Evolutionary conservation across 2,113 vertebrate genomes (phyloP), one percentile per base, ranked within the genome.

Genomic region (Pterocles burchelli): DNA sequence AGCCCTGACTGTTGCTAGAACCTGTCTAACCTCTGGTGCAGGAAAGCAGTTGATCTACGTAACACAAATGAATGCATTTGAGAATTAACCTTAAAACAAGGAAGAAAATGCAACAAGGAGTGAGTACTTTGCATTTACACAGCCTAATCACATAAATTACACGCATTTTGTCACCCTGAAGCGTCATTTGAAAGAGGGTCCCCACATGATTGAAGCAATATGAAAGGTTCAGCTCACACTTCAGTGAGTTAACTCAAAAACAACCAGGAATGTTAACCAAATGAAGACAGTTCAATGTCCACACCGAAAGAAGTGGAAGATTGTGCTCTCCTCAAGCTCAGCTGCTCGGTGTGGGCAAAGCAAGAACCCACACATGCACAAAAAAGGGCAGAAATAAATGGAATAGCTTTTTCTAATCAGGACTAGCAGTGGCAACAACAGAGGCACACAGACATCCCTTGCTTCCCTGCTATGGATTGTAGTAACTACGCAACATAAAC

Each of bases 381-480:
- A 20, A 41, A 62, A 74, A 11, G 1, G 6, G 33, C 59, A 63
- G 29, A 87, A 86, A 74, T 62, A 0, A 89, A 54, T 20, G 2
- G 18, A 91, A 33, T 4, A 89, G 48, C 31, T 57, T 67, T 89
- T 89, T 34, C 43, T 80, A 20, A 73, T 10, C 21, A 58, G 49
- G 43, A 48, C 36, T 45, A 91, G 45, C 31, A 63, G 20, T 26
- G 28, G 89, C 34, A 58, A 62, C 7, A 13, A 81, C 2, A 87
- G 55, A 22, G 28, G 31, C n/a, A 89, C 19, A 36, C 5, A 61
- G 29, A 61, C 34, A 54, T 59, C 5, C 24, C 33, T 31, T 2
- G 9, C 13, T 51, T 66, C 29, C 33, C 24, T 0, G 0, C 12
- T 38, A 28, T 0, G 0, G n/a, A 34, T 0, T 73, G 16, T 5